phyloP scores from a whole-genome alignment of 2,113 vertebrate species.

The Gnathochromis pfefferi region DNA sequence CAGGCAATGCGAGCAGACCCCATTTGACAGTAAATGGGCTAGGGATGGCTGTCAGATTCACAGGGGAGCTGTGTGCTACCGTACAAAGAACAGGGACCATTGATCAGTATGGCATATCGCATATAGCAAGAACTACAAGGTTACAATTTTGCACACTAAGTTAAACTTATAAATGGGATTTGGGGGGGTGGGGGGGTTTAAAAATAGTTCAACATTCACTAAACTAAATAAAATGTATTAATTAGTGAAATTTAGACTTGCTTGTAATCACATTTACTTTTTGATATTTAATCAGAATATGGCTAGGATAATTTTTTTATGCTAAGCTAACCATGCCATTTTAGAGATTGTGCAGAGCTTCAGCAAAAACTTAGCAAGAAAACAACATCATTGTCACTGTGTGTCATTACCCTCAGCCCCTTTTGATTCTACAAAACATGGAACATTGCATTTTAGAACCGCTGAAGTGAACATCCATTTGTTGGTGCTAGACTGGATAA shows the following conservation, averaged over 20 bases:
- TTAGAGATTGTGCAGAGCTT: neutral
- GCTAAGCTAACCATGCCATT: neutral
- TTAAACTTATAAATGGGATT: neutral
- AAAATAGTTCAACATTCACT: neutral
- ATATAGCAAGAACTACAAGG: constrained; percentile 21
- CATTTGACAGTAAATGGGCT: constrained; percentile 66
- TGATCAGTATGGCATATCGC: constrained; percentile 52
- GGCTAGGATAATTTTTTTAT: neutral
- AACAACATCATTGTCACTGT: neutral
- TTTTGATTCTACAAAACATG: neutral
- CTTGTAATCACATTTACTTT: neutral
- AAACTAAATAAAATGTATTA: neutral
- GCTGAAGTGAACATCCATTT: neutral
- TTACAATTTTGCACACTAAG: constrained; percentile 12
- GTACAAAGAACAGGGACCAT: constrained; percentile 46
- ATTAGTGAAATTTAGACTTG: neutral
- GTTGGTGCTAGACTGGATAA: neutral
- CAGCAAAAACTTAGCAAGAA: neutral
- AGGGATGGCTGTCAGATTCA: constrained; percentile 56
- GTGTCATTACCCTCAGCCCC: neutral
- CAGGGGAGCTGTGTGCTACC: constrained; percentile 45
- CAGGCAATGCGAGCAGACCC: constrained; percentile 53
- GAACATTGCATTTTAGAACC: neutral
- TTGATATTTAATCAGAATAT: neutral
- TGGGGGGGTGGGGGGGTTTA: accelerated